Evolutionary conservation across 1,140 invertebrate genomes (phyloP).

Genomic region (Drosophila nikananu): DNA sequence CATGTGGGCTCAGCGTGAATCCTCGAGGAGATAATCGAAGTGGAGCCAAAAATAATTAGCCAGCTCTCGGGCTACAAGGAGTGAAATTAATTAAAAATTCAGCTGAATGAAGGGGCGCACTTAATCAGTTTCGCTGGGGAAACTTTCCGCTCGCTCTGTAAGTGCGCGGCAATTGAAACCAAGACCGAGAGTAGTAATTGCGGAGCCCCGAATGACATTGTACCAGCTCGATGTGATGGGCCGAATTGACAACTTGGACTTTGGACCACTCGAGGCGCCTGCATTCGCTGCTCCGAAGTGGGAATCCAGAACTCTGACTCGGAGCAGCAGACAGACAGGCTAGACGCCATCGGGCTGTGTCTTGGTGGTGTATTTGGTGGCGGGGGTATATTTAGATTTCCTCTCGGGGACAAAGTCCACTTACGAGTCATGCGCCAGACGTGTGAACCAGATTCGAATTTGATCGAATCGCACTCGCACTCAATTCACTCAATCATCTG

Average conservation of each 20-base stretch:
- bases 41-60: constrained; percentile 48
- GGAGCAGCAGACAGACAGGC: constrained; percentile 57
- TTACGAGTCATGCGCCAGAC: constrained; percentile 74
- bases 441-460: constrained; percentile 57
- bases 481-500: constrained; percentile 48
- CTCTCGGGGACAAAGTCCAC: constrained; percentile 60
- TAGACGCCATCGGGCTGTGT: constrained; percentile 34
- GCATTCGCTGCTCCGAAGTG: constrained; percentile 20
- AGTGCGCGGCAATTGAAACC: constrained; percentile 49
- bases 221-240: constrained; percentile 28
- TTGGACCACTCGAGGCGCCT: constrained; percentile 46
- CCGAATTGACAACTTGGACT: constrained; percentile 58
- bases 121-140: constrained; percentile 47
- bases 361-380: constrained; percentile 20
- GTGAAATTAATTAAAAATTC: constrained; percentile 46
- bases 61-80: constrained; percentile 15
- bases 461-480: constrained; percentile 40
- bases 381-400: constrained; percentile 36
- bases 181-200: constrained; percentile 37
- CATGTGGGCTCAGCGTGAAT: constrained; percentile 65
- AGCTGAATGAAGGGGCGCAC: constrained; percentile 20
- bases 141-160: constrained; percentile 55
- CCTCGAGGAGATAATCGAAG: constrained; percentile 58
- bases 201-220: constrained; percentile 45
- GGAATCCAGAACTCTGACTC: constrained; percentile 24